Percentiles rank a stretch among this genome's conserved stretches.
These are phyloP conservation scores for Orthosia incerta DNA, from an alignment of 2,888 invertebrate species.

Conservation along the genomic window DNA sequence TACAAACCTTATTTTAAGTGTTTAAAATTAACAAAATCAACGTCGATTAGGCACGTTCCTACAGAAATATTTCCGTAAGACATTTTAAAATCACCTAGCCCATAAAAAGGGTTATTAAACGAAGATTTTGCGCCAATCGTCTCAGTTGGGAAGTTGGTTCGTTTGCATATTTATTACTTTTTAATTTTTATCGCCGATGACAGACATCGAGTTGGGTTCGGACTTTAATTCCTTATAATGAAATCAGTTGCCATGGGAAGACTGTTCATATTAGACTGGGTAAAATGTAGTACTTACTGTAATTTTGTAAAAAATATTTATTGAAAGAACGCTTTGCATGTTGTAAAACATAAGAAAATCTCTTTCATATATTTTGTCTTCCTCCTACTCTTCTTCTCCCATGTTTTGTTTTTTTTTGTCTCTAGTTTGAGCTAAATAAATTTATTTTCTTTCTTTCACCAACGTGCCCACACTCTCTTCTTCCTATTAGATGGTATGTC, in stretches of 20 bases:
- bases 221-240: slow-evolving; percentile 38
- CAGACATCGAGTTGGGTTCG: slow-evolving; percentile 45
- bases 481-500: too few species aligned
- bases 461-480: too few species aligned
- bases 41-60: not conserved
- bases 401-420: too few species aligned
- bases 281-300: not conserved
- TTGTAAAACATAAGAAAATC: not conserved
- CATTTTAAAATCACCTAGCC: slow-evolving; percentile 19
- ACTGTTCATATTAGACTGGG: not conserved
- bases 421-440: too few species aligned
- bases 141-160: slow-evolving; percentile 70
- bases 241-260: slow-evolving; percentile 13
- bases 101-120: slow-evolving; percentile 67
- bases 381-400: too few species aligned
- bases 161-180: slow-evolving; percentile 83
- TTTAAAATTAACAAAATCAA: slow-evolving; percentile 11
- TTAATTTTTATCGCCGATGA: slow-evolving; percentile 73
- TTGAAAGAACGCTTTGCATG: too few species aligned
- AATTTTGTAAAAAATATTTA: not conserved
- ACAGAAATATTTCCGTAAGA: slow-evolving; percentile 19
- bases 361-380: too few species aligned
- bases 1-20: too few species aligned
- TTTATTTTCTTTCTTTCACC: too few species aligned
- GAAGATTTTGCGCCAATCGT: slow-evolving; percentile 69